Conservation (phyloP, 1,140 invertebrate species). For the Lepidotrigona ventralis region DNA sequence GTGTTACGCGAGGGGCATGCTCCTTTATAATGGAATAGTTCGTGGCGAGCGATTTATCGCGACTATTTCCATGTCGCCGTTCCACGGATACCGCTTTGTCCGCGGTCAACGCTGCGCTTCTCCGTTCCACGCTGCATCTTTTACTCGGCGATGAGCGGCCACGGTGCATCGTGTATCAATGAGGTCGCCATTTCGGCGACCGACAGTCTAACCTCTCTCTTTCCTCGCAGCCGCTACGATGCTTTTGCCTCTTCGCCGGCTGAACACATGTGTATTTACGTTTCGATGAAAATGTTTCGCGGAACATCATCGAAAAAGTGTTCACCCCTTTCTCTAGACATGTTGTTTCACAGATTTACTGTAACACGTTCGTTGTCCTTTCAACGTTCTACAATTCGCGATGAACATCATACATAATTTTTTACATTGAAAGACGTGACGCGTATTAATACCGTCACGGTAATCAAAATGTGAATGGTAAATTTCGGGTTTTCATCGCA, state of each 20-base stretch:
- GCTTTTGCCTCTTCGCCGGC: background rate
- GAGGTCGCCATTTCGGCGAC: conserved; percentile 42
- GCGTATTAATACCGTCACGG: too few species aligned
- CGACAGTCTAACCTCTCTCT: conserved; percentile 15
- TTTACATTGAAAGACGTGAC: too few species aligned
- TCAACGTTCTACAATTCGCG: too few species aligned
- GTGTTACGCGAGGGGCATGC: conserved; percentile 58
- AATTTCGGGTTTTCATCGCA: too few species aligned
- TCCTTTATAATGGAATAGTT: conserved; percentile 73
- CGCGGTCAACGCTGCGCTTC: conserved; percentile 53
- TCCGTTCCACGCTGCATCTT: conserved; percentile 43
- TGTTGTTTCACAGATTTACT: too few species aligned
- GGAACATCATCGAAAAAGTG: background rate
- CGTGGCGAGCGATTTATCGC: conserved; percentile 72
- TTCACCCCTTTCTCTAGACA: too few species aligned
- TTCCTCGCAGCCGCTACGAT: background rate
- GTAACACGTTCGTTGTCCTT: too few species aligned
- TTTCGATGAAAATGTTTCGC: background rate
- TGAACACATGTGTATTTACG: too few species aligned
- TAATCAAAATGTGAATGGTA: too few species aligned
- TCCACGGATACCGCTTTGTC: conserved; percentile 57
- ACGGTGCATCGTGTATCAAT: conserved; percentile 48
- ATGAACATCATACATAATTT: too few species aligned
- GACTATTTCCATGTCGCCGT: conserved; percentile 72
- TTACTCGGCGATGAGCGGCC: conserved; percentile 22